These are phyloP conservation scores for Crotalus adamanteus DNA, from an alignment of 2,797 vertebrate species.

Conservation along the genomic window DNA sequence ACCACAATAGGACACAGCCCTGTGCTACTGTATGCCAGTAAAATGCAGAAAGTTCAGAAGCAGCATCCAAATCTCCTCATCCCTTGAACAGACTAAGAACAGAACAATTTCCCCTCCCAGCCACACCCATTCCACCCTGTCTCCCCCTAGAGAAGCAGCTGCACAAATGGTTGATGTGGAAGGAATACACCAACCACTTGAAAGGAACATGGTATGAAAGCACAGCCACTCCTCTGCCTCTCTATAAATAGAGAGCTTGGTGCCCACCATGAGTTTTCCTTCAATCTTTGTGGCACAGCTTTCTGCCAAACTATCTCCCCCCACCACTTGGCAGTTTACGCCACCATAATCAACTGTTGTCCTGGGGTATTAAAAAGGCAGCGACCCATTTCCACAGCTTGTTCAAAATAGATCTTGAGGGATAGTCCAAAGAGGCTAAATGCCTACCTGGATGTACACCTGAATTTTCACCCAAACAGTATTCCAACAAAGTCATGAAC, in stretches of 20 bases:
- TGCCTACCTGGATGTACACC: background rate
- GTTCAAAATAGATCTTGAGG: background rate
- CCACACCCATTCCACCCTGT: conserved; percentile 50
- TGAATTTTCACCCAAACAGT: background rate
- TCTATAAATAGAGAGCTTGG: conserved; percentile 67
- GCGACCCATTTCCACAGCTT: background rate
- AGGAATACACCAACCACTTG: conserved; percentile 72
- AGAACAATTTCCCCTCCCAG: conserved; percentile 39
- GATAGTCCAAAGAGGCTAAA: background rate
- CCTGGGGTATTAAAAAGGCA: background rate
- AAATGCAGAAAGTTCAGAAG: background rate
- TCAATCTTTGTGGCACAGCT: conserved; percentile 60
- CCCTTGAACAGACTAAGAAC: conserved; percentile 9
- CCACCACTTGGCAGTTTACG: conserved; percentile 36
- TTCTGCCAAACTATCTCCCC: conserved; percentile 52
- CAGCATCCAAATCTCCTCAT: conserved; percentile 1
- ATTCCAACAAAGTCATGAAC: background rate
- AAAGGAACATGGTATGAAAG: conserved; percentile 70
- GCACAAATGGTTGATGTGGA: conserved; percentile 68
- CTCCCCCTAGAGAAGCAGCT: conserved; percentile 64
- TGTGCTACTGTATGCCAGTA: background rate
- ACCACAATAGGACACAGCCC: background rate
- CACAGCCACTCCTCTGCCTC: conserved; percentile 66
- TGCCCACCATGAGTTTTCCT: conserved; percentile 67
- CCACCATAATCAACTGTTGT: conserved; percentile 9